Evolutionary conservation across 2,888 invertebrate species (phyloP), one percentile per base, ranked within the genome.

Genomic region (Macrophya annulata): DNA sequence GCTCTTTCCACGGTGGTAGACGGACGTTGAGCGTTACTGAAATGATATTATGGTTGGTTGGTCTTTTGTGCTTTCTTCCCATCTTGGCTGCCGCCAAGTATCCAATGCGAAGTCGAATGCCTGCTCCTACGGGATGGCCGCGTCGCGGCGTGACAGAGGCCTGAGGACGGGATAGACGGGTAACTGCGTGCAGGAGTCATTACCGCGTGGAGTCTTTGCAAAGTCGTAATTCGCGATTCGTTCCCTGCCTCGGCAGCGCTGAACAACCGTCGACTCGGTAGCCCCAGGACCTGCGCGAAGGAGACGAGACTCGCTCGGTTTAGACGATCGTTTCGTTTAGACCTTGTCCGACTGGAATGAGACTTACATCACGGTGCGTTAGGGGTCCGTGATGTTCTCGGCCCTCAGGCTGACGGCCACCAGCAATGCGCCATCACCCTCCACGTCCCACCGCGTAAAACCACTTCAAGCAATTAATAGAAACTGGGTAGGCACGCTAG

Each of bases 191-290:
- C 84, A 71, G 81, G 84, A 85, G 77, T 86, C 79, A 84, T 74
- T 83, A 79, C 72, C 77, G 83, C 71, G 79, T 55, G 85, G 86
- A 79, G 79, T 84, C 85, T 84, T 86, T 86, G 71, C 86, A 79
- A 84, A 86, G 87, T 87, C 87, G 86, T 87, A 87, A 87, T 85
- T 85, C 83, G 86, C 87, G 83, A 87, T 87, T 87, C 87, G 87
- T 87, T 87, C 86, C 86, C 84, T 83, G 83, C 71, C 71, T 83
- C 68, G 65, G 83, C 59, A 81, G 81, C 21, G 62, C 45, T 43
- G 68, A 40, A 68, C 68, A 71, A 81, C 83, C 83, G 51, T 31
- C 62, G 81, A 76, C 40, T 59, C 71, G 84, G 85, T 86, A 76
- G 77, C 77, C 68, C 48, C 72, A 71, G 74, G 65, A 85, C 82